Evolutionary conservation across 2,888 invertebrate genomes (phyloP), one percentile per base, ranked within the genome.

Genomic region (Aphrophora alni): DNA sequence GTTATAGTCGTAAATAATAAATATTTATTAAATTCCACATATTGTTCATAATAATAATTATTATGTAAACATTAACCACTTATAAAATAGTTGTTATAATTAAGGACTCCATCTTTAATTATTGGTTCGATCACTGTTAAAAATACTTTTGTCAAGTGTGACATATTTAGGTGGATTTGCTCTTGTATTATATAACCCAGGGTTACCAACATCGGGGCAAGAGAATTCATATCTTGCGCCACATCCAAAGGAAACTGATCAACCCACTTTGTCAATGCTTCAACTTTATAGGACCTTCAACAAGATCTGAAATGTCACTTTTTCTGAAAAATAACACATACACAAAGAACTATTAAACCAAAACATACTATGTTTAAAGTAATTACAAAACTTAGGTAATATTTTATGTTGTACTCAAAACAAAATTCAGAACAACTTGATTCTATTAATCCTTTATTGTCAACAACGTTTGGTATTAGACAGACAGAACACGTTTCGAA

Each of bases 251-350:
- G 97, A 87, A 97, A 92, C 87, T 95, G 92, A 81, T 95, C 96
- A 84, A 96, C 96, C 97, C 97, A 97, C 90, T 96, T 97, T 86
- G 93, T 93, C 84, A 99, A 91, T 74, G 99, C 99, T 89, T 98
- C 98, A 87, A 97, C 91, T 99, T 99, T 82, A 99, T 95, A 17
- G 99, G 98, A n/a, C n/a, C 87, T 98, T 98, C 88, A 99, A 97
- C 86, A 99, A 98, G 91, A 99, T 99, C 91, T 99, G 98, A 83
- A 98, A 98, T 75, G 98, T 98, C 82, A 98, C 93, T 90, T 99
- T 98, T 88, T 97, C 97, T 89, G 98, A 98, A 91, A 80, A 89
- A 89, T 81, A 75, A 72, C 0, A 28, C 14, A 69, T n/a, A n/a
- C n/a, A n/a, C n/a, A n/a, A n/a, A n/a, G 69, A 21, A 28, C 26